Base-by-base conservation (phyloP, 1,140 invertebrate genomes). In the Trachymyrmex cornetzi region DNA sequence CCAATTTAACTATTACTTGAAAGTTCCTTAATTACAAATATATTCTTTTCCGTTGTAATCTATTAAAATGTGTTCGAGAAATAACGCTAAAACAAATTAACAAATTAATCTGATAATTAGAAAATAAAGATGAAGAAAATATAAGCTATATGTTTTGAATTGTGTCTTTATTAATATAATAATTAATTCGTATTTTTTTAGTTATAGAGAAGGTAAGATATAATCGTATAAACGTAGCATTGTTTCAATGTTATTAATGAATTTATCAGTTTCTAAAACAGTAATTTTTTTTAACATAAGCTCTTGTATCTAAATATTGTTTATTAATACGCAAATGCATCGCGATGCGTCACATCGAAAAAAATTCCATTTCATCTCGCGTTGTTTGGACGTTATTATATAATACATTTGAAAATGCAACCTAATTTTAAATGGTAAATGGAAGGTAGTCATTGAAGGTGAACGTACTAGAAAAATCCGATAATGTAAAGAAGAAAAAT, bases 261-360 rank as follows among this genome's bases (percentile, higher is more conserved):
- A 57, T 27, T 11, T 57, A 27, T 9, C 11, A 81, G 5, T 71
- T 71, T 19, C 16, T 48, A 24, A 38, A 24, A 19, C 16, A 19
- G 16, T 2, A 48, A 3, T 9, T 24, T 44, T 57, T n/a, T 3
- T 44, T 16, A n/a, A n/a, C 12, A 61, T 61, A 82, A 59, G 1
- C 53, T 48, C 34, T 19, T 50, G 24, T 24, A 24, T 12, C 44
- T 59, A 30, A 48, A 16, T 30, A 30, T 72, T 3, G 7, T 59
- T 82, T 55, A 82, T 82, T 82, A 82, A 82, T n/a, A 44, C 16
- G 22, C 63, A 66, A 66, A 66, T 34, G 63, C 9, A 71, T n/a
- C 19, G 19, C 5, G 7, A 38, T 38, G 9, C 53, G 19, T 44
- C 2, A 11, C 19, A 12, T 72, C 19, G 38, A 24, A 55, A 66